Percentiles rank a stretch among this genome's conserved stretches.
phyloP scores from a whole-genome alignment of 2,797 vertebrate species.

The Sylvia borin region DNA sequence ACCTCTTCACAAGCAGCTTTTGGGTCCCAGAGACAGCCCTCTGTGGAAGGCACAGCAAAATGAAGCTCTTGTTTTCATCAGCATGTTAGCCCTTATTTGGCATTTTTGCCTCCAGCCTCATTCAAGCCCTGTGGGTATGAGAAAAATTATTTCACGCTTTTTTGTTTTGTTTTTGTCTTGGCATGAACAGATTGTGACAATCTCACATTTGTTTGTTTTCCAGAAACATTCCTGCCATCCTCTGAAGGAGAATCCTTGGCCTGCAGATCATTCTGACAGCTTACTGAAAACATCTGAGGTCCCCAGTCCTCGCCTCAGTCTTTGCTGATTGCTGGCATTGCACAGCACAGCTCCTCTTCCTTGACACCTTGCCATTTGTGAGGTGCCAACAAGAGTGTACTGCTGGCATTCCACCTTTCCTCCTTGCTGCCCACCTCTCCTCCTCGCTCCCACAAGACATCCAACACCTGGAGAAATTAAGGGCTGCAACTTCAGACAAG shows the following conservation, averaged over 20 bases:
- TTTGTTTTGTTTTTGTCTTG: not conserved
- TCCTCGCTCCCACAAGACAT: not conserved
- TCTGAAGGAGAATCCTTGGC: not conserved
- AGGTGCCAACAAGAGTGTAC: not conserved
- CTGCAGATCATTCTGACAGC: not conserved
- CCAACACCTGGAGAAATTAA: not conserved
- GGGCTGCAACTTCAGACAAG: not conserved
- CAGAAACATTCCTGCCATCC: not conserved
- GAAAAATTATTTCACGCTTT: not conserved
- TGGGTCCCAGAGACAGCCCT: not conserved
- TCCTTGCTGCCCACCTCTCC: not conserved
- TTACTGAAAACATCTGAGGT: not conserved
- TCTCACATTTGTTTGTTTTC: not conserved
- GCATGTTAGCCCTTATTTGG: not conserved
- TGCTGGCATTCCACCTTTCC: not conserved
- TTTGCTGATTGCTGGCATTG: not conserved
- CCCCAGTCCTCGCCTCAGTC: not conserved
- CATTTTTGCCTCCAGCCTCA: not conserved
- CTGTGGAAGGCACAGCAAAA: not conserved
- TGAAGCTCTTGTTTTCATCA: not conserved
- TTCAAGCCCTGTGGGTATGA: not conserved
- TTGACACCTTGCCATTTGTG: not conserved
- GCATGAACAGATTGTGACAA: conserved; percentile 8
- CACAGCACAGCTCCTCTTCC: not conserved
- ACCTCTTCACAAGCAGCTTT: not conserved